These are phyloP conservation scores for Caracal caracal DNA, from an alignment of 2,113 vertebrate species.

Conservation along the genomic window DNA sequence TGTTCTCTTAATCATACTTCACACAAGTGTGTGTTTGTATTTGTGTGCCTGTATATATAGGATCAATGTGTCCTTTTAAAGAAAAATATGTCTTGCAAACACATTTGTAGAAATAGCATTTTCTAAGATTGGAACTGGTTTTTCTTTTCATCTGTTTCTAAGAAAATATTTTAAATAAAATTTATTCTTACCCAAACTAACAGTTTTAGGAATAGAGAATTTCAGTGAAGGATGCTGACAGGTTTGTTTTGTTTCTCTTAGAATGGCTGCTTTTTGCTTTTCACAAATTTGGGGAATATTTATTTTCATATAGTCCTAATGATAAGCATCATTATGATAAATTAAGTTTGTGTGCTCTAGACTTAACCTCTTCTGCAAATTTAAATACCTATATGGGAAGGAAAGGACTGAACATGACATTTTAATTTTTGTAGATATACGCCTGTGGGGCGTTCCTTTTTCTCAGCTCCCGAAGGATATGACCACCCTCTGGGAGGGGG, in stretches of 20 bases:
- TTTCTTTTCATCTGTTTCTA: conserved; percentile 1
- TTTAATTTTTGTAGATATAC: conserved; percentile 91
- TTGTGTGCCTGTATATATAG: not conserved
- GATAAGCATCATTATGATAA: conserved; percentile 15
- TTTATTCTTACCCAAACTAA: conserved; percentile 1
- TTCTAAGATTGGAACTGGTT: conserved; percentile 23
- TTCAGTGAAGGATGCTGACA: not conserved
- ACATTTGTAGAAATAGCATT: conserved; percentile 50
- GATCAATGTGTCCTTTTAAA: conserved; percentile 36
- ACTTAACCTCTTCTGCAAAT: not conserved
- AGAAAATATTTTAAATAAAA: conserved; percentile 54
- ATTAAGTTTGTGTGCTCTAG: conserved; percentile 24
- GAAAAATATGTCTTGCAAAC: conserved; percentile 38
- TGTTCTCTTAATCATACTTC: not conserved
- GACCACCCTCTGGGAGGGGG: conserved; percentile 98
- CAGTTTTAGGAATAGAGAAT: conserved; percentile 42
- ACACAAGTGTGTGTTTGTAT: not conserved
- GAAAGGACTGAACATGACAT: not conserved
- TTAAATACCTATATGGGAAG: conserved; percentile 43
- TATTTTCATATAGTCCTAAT: conserved; percentile 44
- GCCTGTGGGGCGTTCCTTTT: conserved; percentile 99
- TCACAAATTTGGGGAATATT: conserved; percentile 12
- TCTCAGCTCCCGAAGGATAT: conserved; percentile 98
- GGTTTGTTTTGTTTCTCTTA: not conserved
- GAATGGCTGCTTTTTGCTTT: conserved; percentile 47